Evolutionary conservation across 1,140 invertebrate genomes (phyloP).

Genomic region (Chrysoperla carnea): DNA sequence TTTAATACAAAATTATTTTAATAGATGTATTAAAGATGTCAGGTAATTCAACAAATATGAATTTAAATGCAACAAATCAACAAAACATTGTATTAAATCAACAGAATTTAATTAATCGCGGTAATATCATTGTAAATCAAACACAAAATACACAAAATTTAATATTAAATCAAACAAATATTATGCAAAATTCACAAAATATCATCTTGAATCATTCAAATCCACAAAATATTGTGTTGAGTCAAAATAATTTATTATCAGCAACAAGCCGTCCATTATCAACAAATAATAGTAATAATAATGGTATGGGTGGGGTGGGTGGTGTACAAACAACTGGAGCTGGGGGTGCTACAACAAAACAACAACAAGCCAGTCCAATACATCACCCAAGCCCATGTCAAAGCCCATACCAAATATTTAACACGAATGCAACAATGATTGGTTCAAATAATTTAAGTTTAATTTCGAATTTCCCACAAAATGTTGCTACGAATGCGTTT

Average conservation of each 20-base stretch:
- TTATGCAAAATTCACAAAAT: not conserved
- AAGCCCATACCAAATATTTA: slow-evolving; percentile 16
- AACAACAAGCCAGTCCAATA: slow-evolving; percentile 6
- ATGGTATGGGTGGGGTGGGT: no score
- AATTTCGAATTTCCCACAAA: not conserved
- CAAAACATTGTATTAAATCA: not conserved
- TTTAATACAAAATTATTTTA: not conserved
- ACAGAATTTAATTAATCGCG: not conserved
- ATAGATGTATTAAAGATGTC: not conserved
- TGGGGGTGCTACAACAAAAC: slow-evolving; percentile 2
- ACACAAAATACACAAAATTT: not conserved
- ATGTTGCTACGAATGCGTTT: not conserved
- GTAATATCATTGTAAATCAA: not conserved
- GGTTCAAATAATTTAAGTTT: slow-evolving; percentile 21
- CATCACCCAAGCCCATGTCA: slow-evolving; percentile 5
- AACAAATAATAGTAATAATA: no score
- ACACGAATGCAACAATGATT: slow-evolving; percentile 21
- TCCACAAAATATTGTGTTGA: not conserved
- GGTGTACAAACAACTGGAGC: slow-evolving; percentile 1
- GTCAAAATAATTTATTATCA: not conserved
- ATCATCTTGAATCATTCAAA: not conserved
- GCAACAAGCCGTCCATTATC: not conserved
- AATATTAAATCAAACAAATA: not conserved
- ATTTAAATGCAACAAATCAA: not conserved
- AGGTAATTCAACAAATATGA: not conserved